Percentiles rank a stretch among this genome's conserved stretches.
Conservation (phyloP, 1,140 invertebrate genomes). For the Lutraria rhynchaena region DNA sequence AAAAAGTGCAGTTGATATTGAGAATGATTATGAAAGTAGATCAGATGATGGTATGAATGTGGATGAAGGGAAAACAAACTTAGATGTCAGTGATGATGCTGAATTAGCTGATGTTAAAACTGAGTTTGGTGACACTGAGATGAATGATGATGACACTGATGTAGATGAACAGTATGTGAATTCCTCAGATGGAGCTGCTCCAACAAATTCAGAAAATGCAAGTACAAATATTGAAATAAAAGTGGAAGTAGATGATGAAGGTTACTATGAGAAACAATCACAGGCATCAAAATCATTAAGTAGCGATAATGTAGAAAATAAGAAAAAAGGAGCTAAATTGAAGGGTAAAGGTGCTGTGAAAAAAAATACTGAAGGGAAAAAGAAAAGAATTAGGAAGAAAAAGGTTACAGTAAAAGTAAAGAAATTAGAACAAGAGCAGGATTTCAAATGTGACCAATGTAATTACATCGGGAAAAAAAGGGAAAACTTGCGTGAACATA, state of each 20-base stretch:
- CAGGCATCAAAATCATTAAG: not conserved
- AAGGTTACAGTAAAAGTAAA: not conserved
- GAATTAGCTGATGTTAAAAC: slow-evolving; percentile 26
- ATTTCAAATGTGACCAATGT: slow-evolving; percentile 43
- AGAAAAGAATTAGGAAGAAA: not conserved
- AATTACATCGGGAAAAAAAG: slow-evolving; percentile 41
- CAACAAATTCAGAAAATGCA: not conserved
- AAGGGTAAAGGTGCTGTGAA: not conserved
- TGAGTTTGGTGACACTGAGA: slow-evolving; percentile 24
- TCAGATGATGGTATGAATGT: not conserved
- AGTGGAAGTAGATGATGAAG: slow-evolving; percentile 2
- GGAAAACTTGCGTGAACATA: slow-evolving; percentile 48
- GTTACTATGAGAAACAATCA: not conserved
- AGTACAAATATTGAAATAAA: slow-evolving; percentile 12
- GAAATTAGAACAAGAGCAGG: not conserved
- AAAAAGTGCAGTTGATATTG: slow-evolving; percentile 4
- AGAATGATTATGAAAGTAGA: not conserved
- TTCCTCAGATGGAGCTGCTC: not conserved
- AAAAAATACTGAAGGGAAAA: not conserved
- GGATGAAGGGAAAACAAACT: not conserved
- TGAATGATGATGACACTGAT: slow-evolving; percentile 57
- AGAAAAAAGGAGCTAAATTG: not conserved
- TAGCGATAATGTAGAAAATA: not conserved
- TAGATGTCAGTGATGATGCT: not conserved
- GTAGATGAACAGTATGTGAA: slow-evolving; percentile 24